Evolutionary conservation across 53 echinoderm and acorn worm species (phyloP), one percentile per base, ranked within the genome.

Genomic region (Mesocentrotus franciscanus): DNA sequence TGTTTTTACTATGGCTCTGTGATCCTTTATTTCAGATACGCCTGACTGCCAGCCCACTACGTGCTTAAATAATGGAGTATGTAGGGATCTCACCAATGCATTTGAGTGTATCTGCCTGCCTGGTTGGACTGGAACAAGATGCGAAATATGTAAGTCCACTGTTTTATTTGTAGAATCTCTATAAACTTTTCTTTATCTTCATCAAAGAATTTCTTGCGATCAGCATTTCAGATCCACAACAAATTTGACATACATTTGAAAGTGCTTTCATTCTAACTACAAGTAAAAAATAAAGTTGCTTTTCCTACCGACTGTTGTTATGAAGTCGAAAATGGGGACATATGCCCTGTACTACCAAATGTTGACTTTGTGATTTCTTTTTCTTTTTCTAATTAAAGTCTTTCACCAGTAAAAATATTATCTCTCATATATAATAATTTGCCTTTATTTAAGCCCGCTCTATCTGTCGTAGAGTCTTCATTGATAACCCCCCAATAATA

Each of bases 51-150:
- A 85, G 61, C 22, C 70, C 3, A 94, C 29, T 13, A 94, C 95
- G 4, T 94, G 95, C 42, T 61, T 94, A 10, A 94, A 94, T n/a
- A 62, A 87, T 29, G 95, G 95, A 22, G 85, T 94, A 0, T 94
- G 95, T 42, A 56, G n/a, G 56, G 95, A 94, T 68, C 85, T 94
- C n/a, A 64, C 70, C 39, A 94, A 94, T 56, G 87, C 62, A 0
- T 94, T 85, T 12, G 26, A 42, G 87, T 94, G 95, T 16, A 49
- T 85, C n/a, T 94, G 95, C 29, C 85, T 42, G 68, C 64, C 95
- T 29, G 95, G 95, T 17, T 94, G 95, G 95, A 94, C 95, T 7
- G 95, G 95, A 68, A 94, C 95, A 2, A 85, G 95, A 62, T 94
- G 95, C 59, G 95, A 94, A 68, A 85, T 15, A 20, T 94, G 95